Conservation (phyloP, 64 coral and sea anemone genomes). For the Porites australiensis region DNA sequence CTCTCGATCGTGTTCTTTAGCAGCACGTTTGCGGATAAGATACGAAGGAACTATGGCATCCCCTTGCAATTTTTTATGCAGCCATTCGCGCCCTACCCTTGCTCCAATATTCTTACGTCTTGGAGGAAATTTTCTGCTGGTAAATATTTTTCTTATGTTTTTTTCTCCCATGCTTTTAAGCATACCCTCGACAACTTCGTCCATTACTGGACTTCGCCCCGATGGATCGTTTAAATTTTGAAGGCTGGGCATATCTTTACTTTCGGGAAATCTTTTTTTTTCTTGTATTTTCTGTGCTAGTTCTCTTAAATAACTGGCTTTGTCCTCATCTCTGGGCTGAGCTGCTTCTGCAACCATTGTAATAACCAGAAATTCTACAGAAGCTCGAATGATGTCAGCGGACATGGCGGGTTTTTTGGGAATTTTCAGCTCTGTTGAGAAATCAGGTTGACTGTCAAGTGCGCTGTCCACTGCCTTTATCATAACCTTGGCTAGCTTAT, state of each 20-base stretch:
- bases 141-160: not conserved
- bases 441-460: constrained; percentile 18
- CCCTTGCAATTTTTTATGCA: not conserved
- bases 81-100: not conserved
- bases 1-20: constrained; percentile 28
- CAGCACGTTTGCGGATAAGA: constrained; percentile 29
- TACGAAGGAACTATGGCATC: not conserved
- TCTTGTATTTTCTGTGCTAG: not conserved
- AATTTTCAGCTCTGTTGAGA: not conserved
- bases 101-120: not conserved
- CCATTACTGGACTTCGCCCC: constrained; percentile 12
- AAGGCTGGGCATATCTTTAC: constrained; percentile 5
- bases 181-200: not conserved
- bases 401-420: not conserved
- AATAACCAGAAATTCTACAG: constrained; percentile 52
- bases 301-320: constrained; percentile 11
- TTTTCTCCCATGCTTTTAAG: not conserved
- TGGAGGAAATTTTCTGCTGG: not conserved
- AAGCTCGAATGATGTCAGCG: constrained; percentile 43
- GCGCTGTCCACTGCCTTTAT: constrained; percentile 1
- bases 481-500: not conserved
- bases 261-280: constrained; percentile 3
- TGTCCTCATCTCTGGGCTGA: constrained; percentile 27
- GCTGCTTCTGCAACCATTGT: constrained; percentile 63
- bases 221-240: constrained; percentile 7